Base-by-base conservation (phyloP, 1,140 invertebrate genomes). In the Pogonus chalceus region DNA sequence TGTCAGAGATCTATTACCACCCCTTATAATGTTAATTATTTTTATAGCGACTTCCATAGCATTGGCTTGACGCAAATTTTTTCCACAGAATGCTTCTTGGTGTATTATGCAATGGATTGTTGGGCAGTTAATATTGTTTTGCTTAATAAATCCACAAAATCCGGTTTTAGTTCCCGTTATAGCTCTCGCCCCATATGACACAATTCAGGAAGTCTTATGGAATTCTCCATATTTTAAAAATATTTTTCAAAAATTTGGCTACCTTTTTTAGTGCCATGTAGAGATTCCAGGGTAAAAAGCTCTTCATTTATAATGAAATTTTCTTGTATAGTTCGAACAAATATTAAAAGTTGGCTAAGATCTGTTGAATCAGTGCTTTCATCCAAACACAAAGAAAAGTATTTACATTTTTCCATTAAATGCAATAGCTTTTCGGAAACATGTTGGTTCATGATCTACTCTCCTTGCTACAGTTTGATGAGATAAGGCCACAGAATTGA, bases 51-150 rank as follows among this genome's bases (percentile, higher is more conserved):
- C 20, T 18, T 56, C 16, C 23, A 56, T 26, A 54, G 39, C 39
- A 46, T 46, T 46, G 39, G 39, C 39, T 46, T 46, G 51, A 53
- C 43, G 54, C 20, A 56, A 16, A 47, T 20, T 54, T 56, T 53
- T 56, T 56, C 43, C 43, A 56, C 50, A 56, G 46, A 56, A 35
- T 46, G 55, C 55, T 56, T 21, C 55, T 31, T 56, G 39, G 52
- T 53, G 39, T 52, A 55, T 55, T 35, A 55, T 55, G 49, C 54
- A 55, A 52, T 55, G 49, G 21, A 55, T 23, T 55, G 23, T 49
- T 31, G 49, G 54, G 31, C 54, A 55, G 35, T 22, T 55, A 49
- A 55, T 31, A 23, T 26, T 21, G 49, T 55, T 56, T 35, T 56
- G 14, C 16, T 35, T 14, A 43, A 56, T 22, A 21, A 56, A 21